Percentiles rank a stretch among this genome's conserved stretches.
phyloP scores from a whole-genome alignment of 2,797 vertebrate species.

The Leucoraja ocellata region DNA sequence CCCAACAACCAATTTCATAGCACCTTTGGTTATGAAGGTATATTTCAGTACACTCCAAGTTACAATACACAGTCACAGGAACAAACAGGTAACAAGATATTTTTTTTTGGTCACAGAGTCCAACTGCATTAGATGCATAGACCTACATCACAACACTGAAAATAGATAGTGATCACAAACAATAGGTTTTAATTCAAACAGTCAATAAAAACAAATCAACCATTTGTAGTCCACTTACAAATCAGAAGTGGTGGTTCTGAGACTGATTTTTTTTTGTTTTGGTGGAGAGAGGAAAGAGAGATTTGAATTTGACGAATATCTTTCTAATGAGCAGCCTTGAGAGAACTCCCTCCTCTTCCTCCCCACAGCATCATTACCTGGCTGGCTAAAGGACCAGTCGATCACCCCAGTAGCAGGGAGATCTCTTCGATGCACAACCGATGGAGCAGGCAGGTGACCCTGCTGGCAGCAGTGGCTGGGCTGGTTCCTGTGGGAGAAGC shows the following conservation, averaged over 20 bases:
- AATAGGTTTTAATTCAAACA: conserved; percentile 18
- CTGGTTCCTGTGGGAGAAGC: too few species aligned
- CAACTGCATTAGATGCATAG: conserved; percentile 27
- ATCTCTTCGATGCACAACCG: neutral
- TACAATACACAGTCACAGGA: conserved; percentile 34
- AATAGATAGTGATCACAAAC: conserved; percentile 27
- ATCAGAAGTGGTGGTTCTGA: neutral
- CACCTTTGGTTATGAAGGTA: conserved; percentile 36
- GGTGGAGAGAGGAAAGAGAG: neutral
- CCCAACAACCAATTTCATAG: conserved; percentile 33
- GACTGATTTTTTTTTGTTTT: neutral
- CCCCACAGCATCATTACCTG: conserved; percentile 11
- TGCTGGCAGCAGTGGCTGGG: neutral
- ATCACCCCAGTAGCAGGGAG: neutral
- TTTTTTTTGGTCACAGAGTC: conserved; percentile 32
- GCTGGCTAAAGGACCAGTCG: neutral
- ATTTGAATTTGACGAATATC: neutral
- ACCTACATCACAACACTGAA: conserved; percentile 33
- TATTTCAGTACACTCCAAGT: conserved; percentile 33
- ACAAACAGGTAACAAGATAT: conserved; percentile 30
- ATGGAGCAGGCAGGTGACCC: too few species aligned
- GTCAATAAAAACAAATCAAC: neutral
- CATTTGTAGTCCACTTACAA: neutral
- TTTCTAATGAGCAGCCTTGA: neutral
- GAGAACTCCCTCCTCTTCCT: neutral